Evolutionary conservation across 2,888 invertebrate genomes (phyloP).

Genomic region (Branchipolynoe longqiensis): DNA sequence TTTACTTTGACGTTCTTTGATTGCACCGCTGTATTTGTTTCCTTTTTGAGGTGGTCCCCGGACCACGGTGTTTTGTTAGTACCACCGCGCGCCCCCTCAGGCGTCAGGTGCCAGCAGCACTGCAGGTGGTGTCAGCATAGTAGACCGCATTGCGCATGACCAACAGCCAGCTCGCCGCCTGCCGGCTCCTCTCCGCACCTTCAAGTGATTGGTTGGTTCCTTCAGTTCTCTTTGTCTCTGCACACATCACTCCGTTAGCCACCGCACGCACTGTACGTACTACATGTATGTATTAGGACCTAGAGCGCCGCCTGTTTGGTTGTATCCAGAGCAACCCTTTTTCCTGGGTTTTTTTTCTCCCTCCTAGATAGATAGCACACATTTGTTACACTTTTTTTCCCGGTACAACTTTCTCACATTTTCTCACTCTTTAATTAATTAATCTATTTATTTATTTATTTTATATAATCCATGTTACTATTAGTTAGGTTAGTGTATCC

Average conservation of each 20-base stretch:
- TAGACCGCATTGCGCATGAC: constrained; percentile 40
- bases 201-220: constrained; percentile 30
- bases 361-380: no score
- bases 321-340: no score
- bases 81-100: not conserved
- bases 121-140: not conserved
- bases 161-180: not conserved
- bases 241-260: not conserved
- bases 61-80: not conserved
- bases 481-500: no score
- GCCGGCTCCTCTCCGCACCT: constrained; percentile 8
- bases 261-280: no score
- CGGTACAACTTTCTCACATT: no score
- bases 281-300: no score
- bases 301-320: no score
- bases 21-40: constrained; percentile 8
- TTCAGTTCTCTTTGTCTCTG: constrained; percentile 17
- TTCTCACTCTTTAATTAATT: no score
- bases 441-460: no score
- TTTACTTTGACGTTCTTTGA: not conserved
- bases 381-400: no score
- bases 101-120: not conserved
- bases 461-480: no score
- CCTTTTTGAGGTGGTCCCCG: not conserved
- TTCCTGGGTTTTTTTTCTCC: no score